phyloP scores from a whole-genome alignment of 2,888 invertebrate species.

The Aproaerema taeniolella region DNA sequence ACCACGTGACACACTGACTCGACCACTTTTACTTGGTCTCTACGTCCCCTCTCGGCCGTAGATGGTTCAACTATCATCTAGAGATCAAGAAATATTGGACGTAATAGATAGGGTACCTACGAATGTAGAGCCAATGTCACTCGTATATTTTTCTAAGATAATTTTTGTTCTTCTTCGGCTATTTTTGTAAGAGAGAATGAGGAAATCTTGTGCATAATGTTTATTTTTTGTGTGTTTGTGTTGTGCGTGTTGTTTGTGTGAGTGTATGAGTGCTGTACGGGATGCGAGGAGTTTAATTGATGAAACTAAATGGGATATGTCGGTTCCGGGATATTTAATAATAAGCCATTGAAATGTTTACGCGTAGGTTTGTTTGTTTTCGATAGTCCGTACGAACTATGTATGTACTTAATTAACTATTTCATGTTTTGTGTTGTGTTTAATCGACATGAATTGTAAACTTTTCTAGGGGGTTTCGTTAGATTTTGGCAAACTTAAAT shows the following conservation, averaged over 20 bases:
- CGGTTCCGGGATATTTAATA: constrained; percentile 9
- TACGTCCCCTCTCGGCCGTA: constrained; percentile 14
- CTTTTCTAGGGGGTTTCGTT: too few relatives aligned
- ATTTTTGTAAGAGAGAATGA: constrained; percentile 6
- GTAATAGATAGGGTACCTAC: constrained; percentile 40
- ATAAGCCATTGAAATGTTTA: too few relatives aligned
- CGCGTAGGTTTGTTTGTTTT: too few relatives aligned
- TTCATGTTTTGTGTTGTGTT: too few relatives aligned
- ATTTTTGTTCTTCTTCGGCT: constrained; percentile 30
- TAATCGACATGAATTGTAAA: too few relatives aligned
- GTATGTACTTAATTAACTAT: too few relatives aligned
- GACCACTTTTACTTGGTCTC: constrained; percentile 34
- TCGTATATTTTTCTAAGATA: constrained; percentile 43
- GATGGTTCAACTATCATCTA: constrained; percentile 12
- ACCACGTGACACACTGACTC: constrained; percentile 69
- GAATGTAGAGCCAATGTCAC: constrained; percentile 71
- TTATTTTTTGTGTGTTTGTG: neutral
- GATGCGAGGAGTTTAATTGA: constrained; percentile 5
- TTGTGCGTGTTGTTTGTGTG: constrained; percentile 1
- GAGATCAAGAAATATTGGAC: constrained; percentile 30
- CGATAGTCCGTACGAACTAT: too few relatives aligned
- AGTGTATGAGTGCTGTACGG: neutral
- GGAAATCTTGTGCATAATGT: constrained; percentile 2
- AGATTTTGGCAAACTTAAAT: too few relatives aligned
- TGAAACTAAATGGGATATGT: constrained; percentile 1